phyloP scores from a whole-genome alignment of 2,113 vertebrate species.

The Tenebrosternarchus preto region DNA sequence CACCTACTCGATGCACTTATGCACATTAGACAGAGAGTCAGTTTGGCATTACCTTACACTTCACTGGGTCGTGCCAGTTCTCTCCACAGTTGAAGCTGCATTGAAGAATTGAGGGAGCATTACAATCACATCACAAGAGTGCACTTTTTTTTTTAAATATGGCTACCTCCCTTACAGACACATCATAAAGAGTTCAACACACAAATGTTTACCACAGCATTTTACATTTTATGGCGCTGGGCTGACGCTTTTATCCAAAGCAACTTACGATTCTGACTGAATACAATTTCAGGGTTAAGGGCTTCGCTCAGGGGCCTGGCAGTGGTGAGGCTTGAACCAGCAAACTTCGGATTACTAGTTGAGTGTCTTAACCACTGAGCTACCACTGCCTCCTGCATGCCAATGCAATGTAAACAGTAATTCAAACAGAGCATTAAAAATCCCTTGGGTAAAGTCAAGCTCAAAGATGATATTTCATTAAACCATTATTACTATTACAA shows the following conservation, averaged over 20 bases:
- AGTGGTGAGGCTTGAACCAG: too few relatives aligned
- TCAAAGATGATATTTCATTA: background rate
- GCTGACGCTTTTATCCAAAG: too few relatives aligned
- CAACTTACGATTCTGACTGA: too few relatives aligned
- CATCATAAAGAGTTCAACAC: background rate
- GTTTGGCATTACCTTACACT: conserved; percentile 88
- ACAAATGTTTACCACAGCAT: background rate
- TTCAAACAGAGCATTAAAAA: background rate
- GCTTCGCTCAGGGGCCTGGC: too few relatives aligned
- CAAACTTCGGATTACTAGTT: too few relatives aligned
- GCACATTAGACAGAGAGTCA: background rate
- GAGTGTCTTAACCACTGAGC: too few relatives aligned
- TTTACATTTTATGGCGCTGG: background rate
- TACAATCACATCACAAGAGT: background rate
- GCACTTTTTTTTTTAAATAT: background rate
- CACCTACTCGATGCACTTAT: background rate
- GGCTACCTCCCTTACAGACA: background rate
- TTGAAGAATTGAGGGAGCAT: conserved; percentile 26
- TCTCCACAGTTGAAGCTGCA: conserved; percentile 98
- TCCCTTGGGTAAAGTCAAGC: background rate
- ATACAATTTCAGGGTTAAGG: too few relatives aligned
- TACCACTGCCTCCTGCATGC: too few relatives aligned
- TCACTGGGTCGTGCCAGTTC: conserved; percentile 99
- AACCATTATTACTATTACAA: background rate
- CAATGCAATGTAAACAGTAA: background rate